Conservation (phyloP, 1,140 invertebrate genomes). For the Lepidurus packardi region DNA sequence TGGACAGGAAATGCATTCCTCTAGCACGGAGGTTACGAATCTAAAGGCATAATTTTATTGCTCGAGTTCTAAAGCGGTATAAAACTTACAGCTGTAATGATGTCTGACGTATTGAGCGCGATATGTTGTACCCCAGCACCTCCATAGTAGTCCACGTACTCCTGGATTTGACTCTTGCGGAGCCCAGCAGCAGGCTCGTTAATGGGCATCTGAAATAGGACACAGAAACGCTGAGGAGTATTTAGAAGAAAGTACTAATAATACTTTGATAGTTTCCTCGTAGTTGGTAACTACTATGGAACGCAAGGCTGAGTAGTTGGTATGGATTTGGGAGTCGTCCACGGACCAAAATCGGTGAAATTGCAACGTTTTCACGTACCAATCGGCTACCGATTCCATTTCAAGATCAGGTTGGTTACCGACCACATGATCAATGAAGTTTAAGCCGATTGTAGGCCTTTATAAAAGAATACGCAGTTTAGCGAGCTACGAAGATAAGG, state of each 20-base stretch:
- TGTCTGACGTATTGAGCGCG: conserved; percentile 88
- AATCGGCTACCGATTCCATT: conserved; percentile 83
- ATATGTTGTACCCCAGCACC: conserved; percentile 97
- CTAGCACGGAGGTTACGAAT: conserved; percentile 71
- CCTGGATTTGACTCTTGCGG: conserved; percentile 95
- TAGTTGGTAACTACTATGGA: conserved; percentile 97
- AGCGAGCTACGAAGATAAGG: neutral
- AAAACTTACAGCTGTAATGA: conserved; percentile 71
- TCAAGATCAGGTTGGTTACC: conserved; percentile 90
- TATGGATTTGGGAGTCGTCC: conserved; percentile 92
- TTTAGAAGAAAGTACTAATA: neutral
- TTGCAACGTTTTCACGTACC: conserved; percentile 80
- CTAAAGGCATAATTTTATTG: conserved; percentile 45
- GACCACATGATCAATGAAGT: conserved; percentile 95
- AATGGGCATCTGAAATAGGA: conserved; percentile 71
- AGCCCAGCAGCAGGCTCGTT: conserved; percentile 96
- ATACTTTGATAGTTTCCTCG: conserved; percentile 91
- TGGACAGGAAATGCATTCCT: conserved; percentile 82
- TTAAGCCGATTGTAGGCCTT: conserved; percentile 66
- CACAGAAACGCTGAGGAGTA: neutral
- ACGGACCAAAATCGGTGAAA: conserved; percentile 99
- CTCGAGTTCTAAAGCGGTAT: conserved; percentile 5
- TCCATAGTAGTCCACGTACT: conserved; percentile 98
- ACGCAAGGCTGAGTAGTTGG: conserved; percentile 88
- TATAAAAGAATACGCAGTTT: conserved; percentile 41